phyloP scores from a whole-genome alignment of 2,888 invertebrate species.

The Maniola hyperantus region DNA sequence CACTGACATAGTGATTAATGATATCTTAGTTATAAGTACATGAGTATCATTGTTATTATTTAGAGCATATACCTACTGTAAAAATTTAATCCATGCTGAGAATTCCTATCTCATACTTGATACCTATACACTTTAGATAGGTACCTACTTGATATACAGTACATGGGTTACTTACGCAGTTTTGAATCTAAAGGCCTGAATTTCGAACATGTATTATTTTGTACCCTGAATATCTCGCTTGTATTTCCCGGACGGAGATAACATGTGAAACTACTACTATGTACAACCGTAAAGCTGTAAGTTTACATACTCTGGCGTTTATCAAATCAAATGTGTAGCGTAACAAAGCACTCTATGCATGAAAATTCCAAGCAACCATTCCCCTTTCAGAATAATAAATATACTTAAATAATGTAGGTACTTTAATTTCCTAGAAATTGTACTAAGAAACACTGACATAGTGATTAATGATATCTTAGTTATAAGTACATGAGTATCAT shows the following conservation, averaged over 20 bases:
- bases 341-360: conserved; percentile 28
- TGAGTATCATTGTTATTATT: conserved; percentile 54
- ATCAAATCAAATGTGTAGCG: conserved; percentile 27
- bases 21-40: conserved; percentile 68
- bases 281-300: neutral
- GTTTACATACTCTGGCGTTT: conserved; percentile 1
- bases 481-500: conserved; percentile 62
- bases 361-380: conserved; percentile 35
- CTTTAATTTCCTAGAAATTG: conserved; percentile 58
- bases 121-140: too few relatives aligned
- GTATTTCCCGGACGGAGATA: neutral
- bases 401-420: conserved; percentile 42
- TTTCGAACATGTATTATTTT: too few relatives aligned
- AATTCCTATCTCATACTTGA: too few relatives aligned
- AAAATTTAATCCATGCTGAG: too few relatives aligned
- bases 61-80: too few relatives aligned
- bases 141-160: too few relatives aligned
- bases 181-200: too few relatives aligned
- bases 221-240: neutral
- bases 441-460: conserved; percentile 51
- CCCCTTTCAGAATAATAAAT: conserved; percentile 44
- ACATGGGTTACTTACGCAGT: too few relatives aligned
- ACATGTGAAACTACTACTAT: neutral
- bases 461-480: conserved; percentile 69
- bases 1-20: conserved; percentile 62